Base-by-base conservation (phyloP, 2,888 invertebrate species). In the Tetropium fuscum region DNA sequence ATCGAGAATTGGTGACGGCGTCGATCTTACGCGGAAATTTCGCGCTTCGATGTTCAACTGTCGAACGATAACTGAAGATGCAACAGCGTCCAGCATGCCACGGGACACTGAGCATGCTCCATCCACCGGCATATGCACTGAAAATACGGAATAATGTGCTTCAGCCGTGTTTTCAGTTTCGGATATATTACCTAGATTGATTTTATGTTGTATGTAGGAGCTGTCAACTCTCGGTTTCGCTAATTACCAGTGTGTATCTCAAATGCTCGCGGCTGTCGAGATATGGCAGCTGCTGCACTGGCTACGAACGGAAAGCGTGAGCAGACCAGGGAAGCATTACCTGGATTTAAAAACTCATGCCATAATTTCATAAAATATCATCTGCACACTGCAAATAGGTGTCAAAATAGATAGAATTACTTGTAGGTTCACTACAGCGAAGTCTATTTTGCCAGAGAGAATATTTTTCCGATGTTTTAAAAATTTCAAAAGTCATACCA, bases 71-170 rank as follows among this genome's bases (percentile, higher is more conserved):
- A 78, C 77, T 77, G 74, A 72, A 76, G 79, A 79, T 77, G 79
- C 79, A 79, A 80, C 79, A 80, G 80, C 79, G 78, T 78, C 78
- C 74, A 68, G 73, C 72, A 68, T 70, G 73, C 68, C 63, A 36
- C 43, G 62, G 56, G 54, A 64, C 15, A 57, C 55, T 56, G 65
- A 34, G 65, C 65, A 63, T 63, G 63, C 65, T 56, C 65, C 48
- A 45, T 56, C 51, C 38, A 53, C 51, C 44, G 53, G 51, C 48
- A 19, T 49, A 57, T 59, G 56, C 58, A 57, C 58, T 57, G 54
- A 64, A 61, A 64, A 51, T 43, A 45, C 58, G 54, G 53, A 49
- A 59, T 63, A 34, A 55, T 53, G 61, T 59, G 53, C 54, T 58
- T 54, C 48, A 43, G 34, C 55, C 53, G 38, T 53, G 54, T 64